Conservation (phyloP, 2,113 vertebrate genomes). For the Pachyramphus minor region DNA sequence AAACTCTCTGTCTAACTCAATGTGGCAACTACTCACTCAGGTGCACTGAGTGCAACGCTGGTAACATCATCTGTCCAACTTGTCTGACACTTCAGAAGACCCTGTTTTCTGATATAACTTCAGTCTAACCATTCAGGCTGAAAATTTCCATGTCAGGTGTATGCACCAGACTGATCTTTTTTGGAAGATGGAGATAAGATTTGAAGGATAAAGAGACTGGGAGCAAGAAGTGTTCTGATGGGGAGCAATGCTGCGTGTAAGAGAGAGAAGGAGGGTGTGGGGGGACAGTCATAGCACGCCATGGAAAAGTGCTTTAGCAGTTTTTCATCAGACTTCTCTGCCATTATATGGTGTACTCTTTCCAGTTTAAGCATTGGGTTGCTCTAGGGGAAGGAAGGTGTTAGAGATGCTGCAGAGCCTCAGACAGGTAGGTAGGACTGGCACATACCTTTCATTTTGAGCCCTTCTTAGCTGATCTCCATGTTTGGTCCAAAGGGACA, state of each 20-base stretch:
- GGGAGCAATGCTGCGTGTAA: background rate
- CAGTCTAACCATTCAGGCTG: background rate
- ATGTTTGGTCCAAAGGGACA: background rate
- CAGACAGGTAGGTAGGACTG: background rate
- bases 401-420: background rate
- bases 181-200: background rate
- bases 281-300: background rate
- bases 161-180: background rate
- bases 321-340: background rate
- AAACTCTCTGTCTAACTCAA: background rate
- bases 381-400: background rate
- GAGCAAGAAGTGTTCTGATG: background rate
- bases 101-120: slow-evolving; percentile 15
- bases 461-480: background rate
- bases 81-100: slow-evolving; percentile 8
- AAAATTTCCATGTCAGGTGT: slow-evolving; percentile 13
- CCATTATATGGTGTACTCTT: background rate
- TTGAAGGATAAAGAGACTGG: slow-evolving; percentile 15
- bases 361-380: background rate
- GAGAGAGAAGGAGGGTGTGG: background rate
- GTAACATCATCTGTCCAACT: background rate
- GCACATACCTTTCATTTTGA: background rate
- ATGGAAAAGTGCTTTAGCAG: background rate
- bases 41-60: background rate
- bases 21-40: background rate